A percentile compares a stretch with the other conserved stretches of the same genome.
These are phyloP conservation scores for Salticus scenicus DNA, from an alignment of 2,888 invertebrate species.

Conservation along the genomic window DNA sequence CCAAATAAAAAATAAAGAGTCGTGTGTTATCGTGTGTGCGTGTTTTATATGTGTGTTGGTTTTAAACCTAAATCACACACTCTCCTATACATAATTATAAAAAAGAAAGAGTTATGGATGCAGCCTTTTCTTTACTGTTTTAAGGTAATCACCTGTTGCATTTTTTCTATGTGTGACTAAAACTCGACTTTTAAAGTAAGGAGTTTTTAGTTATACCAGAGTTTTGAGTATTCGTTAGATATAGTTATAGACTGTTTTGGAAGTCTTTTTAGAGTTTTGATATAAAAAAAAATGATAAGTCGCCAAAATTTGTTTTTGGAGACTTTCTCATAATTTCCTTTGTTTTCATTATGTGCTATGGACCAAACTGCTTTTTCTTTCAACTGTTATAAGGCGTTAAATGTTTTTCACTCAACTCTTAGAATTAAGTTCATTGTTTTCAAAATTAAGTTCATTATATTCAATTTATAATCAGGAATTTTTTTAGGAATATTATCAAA, in stretches of 20 bases:
- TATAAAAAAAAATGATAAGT: constrained; percentile 58
- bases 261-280: constrained; percentile 67
- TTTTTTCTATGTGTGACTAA: constrained; percentile 68
- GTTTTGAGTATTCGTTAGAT: constrained; percentile 59
- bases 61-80: constrained; percentile 58
- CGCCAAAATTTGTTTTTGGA: constrained; percentile 33
- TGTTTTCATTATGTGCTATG: constrained; percentile 42
- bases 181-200: constrained; percentile 66
- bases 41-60: constrained; percentile 62
- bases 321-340: constrained; percentile 44
- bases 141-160: constrained; percentile 58
- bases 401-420: background rate
- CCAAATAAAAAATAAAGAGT: background rate
- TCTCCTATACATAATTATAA: constrained; percentile 66
- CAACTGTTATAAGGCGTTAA: background rate
- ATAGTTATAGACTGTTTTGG: constrained; percentile 64
- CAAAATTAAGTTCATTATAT: background rate
- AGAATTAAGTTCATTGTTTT: background rate
- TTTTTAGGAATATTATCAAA: background rate
- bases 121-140: constrained; percentile 67
- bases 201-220: constrained; percentile 58
- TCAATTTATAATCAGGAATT: background rate
- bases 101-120: constrained; percentile 48
- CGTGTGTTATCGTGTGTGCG: constrained; percentile 43
- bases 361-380: constrained; percentile 60